These are phyloP conservation scores for Diplosoma virens DNA, from an alignment of 23 tunicate genomes.

Conservation along the genomic window DNA sequence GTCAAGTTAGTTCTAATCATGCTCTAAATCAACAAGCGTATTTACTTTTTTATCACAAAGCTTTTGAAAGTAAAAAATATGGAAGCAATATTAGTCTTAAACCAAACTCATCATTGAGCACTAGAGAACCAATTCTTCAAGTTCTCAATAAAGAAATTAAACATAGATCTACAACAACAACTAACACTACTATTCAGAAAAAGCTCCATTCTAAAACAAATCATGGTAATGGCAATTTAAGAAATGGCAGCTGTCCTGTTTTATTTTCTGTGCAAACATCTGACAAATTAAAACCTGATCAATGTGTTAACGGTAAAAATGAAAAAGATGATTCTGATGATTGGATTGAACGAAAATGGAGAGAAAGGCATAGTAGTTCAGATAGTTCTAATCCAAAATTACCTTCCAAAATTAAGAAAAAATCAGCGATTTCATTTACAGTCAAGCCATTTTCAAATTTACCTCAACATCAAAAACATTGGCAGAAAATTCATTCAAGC, in stretches of 20 bases:
- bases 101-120: neutral
- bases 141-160: conserved; percentile 33
- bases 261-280: too few relatives aligned
- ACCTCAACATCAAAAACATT: conserved; percentile 57
- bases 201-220: too few relatives aligned
- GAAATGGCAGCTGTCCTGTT: too few relatives aligned
- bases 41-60: conserved; percentile 65
- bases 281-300: too few relatives aligned
- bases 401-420: neutral
- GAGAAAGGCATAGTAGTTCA: conserved; percentile 23
- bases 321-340: too few relatives aligned
- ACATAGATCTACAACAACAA: too few relatives aligned
- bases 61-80: neutral
- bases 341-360: conserved; percentile 14
- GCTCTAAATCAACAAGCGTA: conserved; percentile 89
- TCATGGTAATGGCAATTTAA: too few relatives aligned
- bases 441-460: conserved; percentile 35
- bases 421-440: conserved; percentile 33
- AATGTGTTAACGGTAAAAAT: too few relatives aligned
- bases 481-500: conserved; percentile 44
- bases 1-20: conserved; percentile 79
- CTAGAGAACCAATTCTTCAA: conserved; percentile 32
- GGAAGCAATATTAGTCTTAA: neutral
- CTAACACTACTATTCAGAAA: too few relatives aligned
- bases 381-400: neutral